Conservation (phyloP, 2,797 vertebrate species). For the Buceros bicornis region DNA sequence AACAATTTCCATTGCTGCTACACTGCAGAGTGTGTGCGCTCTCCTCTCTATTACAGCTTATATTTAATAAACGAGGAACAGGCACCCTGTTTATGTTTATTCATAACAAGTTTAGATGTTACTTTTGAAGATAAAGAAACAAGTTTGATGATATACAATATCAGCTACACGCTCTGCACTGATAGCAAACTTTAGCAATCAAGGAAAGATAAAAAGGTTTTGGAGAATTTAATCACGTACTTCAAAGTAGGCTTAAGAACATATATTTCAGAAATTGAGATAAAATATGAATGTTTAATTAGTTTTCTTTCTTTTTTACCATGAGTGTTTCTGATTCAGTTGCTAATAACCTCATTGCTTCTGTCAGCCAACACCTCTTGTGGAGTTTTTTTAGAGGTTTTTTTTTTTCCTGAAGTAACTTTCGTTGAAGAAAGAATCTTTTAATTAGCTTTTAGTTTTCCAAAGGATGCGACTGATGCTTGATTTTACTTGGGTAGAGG, state of each 20-base stretch:
- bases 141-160: constrained; percentile 76
- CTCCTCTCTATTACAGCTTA: constrained; percentile 60
- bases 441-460: constrained; percentile 50
- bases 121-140: constrained; percentile 78
- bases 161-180: constrained; percentile 69
- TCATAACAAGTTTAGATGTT: constrained; percentile 76
- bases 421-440: constrained; percentile 1
- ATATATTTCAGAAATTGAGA: constrained; percentile 76
- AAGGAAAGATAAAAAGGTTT: constrained; percentile 76
- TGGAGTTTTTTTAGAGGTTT: background rate
- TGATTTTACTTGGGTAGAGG: background rate
- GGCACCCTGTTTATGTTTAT: constrained; percentile 76
- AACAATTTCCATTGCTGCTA: background rate
- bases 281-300: constrained; percentile 80
- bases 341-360: constrained; percentile 77
- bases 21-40: fast-evolving
- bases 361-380: constrained; percentile 42
- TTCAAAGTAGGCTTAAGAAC: constrained; percentile 78
- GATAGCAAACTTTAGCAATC: constrained; percentile 78
- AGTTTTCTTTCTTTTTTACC: constrained; percentile 63
- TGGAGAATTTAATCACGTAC: constrained; percentile 73
- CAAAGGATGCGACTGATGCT: background rate
- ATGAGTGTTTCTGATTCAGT: constrained; percentile 62
- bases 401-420: constrained; percentile 15
- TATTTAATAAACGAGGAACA: constrained; percentile 77